A percentile compares a stretch with the other conserved stretches of the same genome.
Evolutionary conservation across 1,140 invertebrate species (phyloP).

Genomic region (Octopus sinensis): DNA sequence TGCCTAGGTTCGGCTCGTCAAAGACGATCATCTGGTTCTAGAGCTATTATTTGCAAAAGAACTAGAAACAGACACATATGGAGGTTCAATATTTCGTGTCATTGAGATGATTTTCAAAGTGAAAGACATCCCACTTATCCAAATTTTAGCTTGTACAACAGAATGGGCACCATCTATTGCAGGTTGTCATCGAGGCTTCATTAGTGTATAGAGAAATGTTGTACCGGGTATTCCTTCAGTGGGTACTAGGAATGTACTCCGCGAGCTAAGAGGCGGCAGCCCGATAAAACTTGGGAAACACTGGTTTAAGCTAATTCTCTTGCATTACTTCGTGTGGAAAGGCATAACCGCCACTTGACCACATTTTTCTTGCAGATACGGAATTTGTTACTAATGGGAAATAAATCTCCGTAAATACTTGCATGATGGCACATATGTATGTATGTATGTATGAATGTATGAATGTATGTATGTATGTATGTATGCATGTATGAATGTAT

Average conservation of each 20-base stretch:
- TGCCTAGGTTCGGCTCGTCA: neutral
- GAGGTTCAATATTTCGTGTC: neutral
- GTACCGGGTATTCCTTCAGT: neutral
- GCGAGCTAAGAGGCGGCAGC: neutral
- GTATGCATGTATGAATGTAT: too few relatives aligned
- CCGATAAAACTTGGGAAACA: neutral
- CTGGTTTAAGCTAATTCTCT: neutral
- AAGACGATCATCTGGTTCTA: neutral
- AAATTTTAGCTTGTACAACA: neutral
- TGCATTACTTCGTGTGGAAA: too few relatives aligned
- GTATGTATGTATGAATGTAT: too few relatives aligned
- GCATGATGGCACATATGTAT: too few relatives aligned
- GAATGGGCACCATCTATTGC: neutral
- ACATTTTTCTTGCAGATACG: too few relatives aligned
- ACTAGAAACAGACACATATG: neutral
- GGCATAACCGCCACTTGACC: too few relatives aligned
- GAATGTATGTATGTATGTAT: too few relatives aligned
- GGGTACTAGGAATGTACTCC: too few relatives aligned
- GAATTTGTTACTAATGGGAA: too few relatives aligned
- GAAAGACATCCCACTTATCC: neutral
- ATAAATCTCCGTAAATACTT: too few relatives aligned
- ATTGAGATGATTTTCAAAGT: neutral
- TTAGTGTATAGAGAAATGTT: neutral
- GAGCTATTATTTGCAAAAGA: conserved; percentile 5
- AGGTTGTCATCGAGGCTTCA: neutral